Evolutionary conservation across 2,888 invertebrate genomes (phyloP).

Genomic region (Geotrupes spiniger): DNA sequence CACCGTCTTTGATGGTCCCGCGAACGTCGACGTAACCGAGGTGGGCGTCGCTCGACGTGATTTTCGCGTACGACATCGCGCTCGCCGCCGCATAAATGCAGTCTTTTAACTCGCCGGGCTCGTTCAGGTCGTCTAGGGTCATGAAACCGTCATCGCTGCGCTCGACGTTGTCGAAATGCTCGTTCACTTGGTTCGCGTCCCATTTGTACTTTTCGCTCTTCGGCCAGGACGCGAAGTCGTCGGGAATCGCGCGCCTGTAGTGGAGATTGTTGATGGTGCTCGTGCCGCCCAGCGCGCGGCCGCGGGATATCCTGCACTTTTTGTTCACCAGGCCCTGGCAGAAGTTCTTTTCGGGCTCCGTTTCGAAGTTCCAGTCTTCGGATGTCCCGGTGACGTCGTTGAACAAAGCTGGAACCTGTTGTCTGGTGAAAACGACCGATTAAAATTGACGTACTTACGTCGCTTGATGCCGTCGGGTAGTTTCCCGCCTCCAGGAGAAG

Average conservation of each 20-base stretch:
- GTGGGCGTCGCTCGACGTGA: slow-evolving; percentile 2
- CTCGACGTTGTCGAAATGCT: slow-evolving; percentile 39
- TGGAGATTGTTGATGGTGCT: slow-evolving; percentile 53
- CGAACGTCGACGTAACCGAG: slow-evolving; percentile 25
- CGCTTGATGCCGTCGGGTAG: slow-evolving; percentile 33
- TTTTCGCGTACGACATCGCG: slow-evolving; percentile 72
- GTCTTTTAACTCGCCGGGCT: slow-evolving; percentile 19
- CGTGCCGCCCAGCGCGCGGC: slow-evolving; percentile 52
- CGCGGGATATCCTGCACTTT: slow-evolving; percentile 48
- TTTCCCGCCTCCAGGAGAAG: slow-evolving; percentile 45
- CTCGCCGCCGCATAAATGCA: slow-evolving; percentile 64
- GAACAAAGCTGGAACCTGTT: slow-evolving; percentile 33
- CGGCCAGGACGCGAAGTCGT: slow-evolving; percentile 82
- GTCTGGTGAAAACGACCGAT: neutral
- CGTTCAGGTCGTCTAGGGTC: slow-evolving; percentile 20
- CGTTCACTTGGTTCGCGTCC: slow-evolving; percentile 61
- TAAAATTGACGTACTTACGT: slow-evolving; percentile 22
- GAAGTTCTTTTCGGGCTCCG: slow-evolving; percentile 34
- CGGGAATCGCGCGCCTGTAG: slow-evolving; percentile 56
- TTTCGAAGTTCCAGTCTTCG: slow-evolving; percentile 36
- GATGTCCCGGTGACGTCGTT: slow-evolving; percentile 2
- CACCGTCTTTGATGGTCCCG: slow-evolving; percentile 54
- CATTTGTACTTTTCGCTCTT: slow-evolving; percentile 76
- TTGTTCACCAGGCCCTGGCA: slow-evolving; percentile 33
- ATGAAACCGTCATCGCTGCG: slow-evolving; percentile 11